Base-by-base conservation (phyloP, 2,888 invertebrate species). In the Pammene aurita region DNA sequence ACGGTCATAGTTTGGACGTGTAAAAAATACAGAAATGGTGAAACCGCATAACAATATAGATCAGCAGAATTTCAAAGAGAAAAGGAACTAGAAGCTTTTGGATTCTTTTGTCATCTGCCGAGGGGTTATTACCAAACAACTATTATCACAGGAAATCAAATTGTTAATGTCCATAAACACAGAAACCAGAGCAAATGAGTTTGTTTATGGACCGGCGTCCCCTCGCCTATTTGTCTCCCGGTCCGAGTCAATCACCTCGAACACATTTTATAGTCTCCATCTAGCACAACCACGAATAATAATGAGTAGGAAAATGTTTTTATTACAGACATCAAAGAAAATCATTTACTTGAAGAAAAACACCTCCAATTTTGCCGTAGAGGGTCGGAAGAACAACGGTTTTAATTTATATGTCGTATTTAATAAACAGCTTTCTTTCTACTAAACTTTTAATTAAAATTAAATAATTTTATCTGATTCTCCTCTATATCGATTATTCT, bases 211-310 rank as follows among this genome's bases (percentile, higher is more conserved):
- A n/a, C 41, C 52, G 16, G 44, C 65, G 58, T 69, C 67, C 67
- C 58, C 58, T 67, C 63, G 67, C 62, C 52, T 66, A 57, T 62
- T 66, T 48, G 67, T 67, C 58, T 71, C 67, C 62, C 62, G 57
- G 18, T 26, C 63, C 11, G 62, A 68, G 72, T 71, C 72, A 69
- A 72, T 73, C 72, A 72, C 69, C 69, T 73, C 67, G 18, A 70
- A 41, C 70, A 68, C 64, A 60, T 48, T 60, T 64, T 64, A 62
- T 55, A 54, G 63, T 42, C 58, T 14, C 41, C 57, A 64, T 41
- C 56, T 56, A 56, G 46, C 52, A 42, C 50, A 57, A 48, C 62
- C 55, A 26, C 38, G 70, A 66, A 55, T 62, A 60, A 61, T 62
- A 54, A 63, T 64, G 58, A 68, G 57, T 35, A 60, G 46, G n/a